phyloP scores from a whole-genome alignment of 2,797 vertebrate genomes.

The Euphonia xanthogaster region DNA sequence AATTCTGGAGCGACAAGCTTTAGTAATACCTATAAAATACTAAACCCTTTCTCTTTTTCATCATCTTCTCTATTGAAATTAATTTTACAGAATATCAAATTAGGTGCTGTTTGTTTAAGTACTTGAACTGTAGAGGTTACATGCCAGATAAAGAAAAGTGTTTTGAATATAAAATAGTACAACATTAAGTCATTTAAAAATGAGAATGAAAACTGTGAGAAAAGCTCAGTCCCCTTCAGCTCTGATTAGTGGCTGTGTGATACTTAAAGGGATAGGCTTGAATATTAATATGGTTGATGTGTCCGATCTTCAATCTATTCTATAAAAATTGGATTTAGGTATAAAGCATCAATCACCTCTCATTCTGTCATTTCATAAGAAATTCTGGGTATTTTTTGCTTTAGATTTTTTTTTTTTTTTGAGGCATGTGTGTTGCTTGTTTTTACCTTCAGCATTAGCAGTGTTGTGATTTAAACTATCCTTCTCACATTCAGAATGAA shows the following conservation, averaged over 20 bases:
- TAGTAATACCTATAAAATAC: not conserved
- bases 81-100: conserved; percentile 28
- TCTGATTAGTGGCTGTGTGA: conserved; percentile 35
- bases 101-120: conserved; percentile 51
- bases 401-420: not conserved
- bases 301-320: not conserved
- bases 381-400: not conserved
- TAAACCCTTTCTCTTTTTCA: not conserved
- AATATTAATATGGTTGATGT: conserved; percentile 42
- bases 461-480: not conserved
- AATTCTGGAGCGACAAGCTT: not conserved
- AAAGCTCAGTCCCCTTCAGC: conserved; percentile 36
- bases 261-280: conserved; percentile 25
- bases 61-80: not conserved
- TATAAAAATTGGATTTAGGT: not conserved
- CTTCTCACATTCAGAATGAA: not conserved
- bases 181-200: conserved; percentile 53
- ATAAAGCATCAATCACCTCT: not conserved
- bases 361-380: not conserved
- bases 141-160: conserved; percentile 32
- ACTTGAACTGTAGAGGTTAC: conserved; percentile 42
- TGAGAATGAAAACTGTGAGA: conserved; percentile 16
- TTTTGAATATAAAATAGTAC: conserved; percentile 49
- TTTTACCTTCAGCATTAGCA: not conserved
- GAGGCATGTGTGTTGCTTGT: not conserved